Percentiles rank a stretch among this genome's conserved stretches.
These are phyloP conservation scores for Nemapogon koenigi DNA, from an alignment of 2,888 invertebrate species.

Conservation along the genomic window DNA sequence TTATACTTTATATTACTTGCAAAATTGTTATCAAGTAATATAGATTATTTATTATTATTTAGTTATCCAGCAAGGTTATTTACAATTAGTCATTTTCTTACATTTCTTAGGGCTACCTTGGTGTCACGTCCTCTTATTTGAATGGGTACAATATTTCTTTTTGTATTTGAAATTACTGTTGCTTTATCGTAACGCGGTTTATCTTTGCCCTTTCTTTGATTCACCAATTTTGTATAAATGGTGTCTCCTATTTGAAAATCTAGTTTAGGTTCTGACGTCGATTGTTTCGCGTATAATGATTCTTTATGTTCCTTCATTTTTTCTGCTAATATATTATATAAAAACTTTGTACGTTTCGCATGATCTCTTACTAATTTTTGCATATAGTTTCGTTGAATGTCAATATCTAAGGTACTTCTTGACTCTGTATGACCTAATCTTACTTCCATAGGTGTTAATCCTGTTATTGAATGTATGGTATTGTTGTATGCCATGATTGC, in stretches of 20 bases:
- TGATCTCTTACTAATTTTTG: conserved; percentile 21
- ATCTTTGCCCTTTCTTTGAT: conserved; percentile 17
- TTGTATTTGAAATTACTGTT: not conserved
- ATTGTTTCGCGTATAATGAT: conserved; percentile 8
- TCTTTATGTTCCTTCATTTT: conserved; percentile 13
- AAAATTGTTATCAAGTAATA: too few species aligned
- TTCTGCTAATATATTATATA: conserved; percentile 16
- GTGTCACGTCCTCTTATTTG: conserved; percentile 12
- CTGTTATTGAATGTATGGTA: conserved; percentile 18
- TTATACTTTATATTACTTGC: too few species aligned
- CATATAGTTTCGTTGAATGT: conserved; percentile 17
- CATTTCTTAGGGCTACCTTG: conserved; percentile 18
- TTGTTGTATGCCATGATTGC: conserved; percentile 21
- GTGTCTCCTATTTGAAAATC: conserved; percentile 14
- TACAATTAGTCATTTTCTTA: not conserved
- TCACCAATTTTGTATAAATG: conserved; percentile 15
- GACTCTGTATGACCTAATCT: conserved; percentile 20
- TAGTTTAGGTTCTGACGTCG: conserved; percentile 13
- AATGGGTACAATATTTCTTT: conserved; percentile 14
- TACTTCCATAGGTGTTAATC: conserved; percentile 19
- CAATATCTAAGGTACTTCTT: conserved; percentile 14
- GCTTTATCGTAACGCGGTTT: conserved; percentile 16
- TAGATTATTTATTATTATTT: too few species aligned
- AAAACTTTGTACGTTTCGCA: conserved; percentile 15
- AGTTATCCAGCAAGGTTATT: too few species aligned